Percentiles rank a stretch among this genome's conserved stretches.
Conservation (phyloP, 2,797 vertebrate species). For the Lithobates pipiens region DNA sequence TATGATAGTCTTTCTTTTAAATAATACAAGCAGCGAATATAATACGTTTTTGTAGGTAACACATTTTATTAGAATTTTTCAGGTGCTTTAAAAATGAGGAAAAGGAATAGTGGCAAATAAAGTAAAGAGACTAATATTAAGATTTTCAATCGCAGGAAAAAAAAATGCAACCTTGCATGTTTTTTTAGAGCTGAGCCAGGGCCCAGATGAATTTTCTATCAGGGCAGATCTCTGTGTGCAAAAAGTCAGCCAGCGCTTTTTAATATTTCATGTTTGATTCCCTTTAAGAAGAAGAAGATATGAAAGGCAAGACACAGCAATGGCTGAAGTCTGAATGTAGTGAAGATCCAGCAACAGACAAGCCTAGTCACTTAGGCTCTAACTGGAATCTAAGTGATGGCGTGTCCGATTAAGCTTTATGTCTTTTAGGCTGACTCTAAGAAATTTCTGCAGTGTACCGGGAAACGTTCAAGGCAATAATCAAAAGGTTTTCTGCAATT, state of each 20-base stretch:
- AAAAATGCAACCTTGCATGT: constrained; percentile 45
- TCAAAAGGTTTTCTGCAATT: no score
- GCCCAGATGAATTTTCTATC: constrained; percentile 44
- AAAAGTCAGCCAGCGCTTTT: constrained; percentile 15
- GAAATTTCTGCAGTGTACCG: no score
- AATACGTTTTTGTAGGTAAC: no score
- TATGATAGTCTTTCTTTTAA: no score
- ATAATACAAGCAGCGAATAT: no score
- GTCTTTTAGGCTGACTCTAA: background rate
- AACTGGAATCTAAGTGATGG: background rate
- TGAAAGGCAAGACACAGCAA: background rate
- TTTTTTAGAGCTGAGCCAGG: constrained; percentile 47
- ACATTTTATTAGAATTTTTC: background rate
- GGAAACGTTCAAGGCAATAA: no score
- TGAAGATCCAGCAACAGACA: background rate
- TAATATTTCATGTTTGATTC: constrained; percentile 45
- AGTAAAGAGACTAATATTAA: constrained; percentile 26
- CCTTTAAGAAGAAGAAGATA: constrained; percentile 30
- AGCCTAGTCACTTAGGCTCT: background rate
- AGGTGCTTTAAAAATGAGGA: constrained; percentile 4
- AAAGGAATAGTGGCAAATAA: constrained; percentile 10
- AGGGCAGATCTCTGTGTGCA: constrained; percentile 24
- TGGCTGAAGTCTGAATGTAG: background rate
- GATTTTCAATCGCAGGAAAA: constrained; percentile 32
- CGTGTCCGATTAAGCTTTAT: background rate